Conservation (phyloP, 53 echinoderm and acorn worm genomes). For the Crossaster papposus region DNA sequence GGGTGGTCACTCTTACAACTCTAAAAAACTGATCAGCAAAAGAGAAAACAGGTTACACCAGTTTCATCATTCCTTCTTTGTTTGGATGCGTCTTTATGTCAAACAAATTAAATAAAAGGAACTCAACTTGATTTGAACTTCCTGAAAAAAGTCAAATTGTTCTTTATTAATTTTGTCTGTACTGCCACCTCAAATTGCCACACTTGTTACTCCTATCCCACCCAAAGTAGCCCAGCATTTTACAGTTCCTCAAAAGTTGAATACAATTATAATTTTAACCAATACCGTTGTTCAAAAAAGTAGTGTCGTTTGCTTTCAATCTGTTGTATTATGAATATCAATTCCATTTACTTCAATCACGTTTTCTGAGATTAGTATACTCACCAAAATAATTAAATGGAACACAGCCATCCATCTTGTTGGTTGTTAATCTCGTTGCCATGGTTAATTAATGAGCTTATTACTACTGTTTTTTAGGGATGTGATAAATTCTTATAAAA, state of each 20-base stretch:
- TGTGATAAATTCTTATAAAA: background rate
- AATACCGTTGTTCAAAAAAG: background rate
- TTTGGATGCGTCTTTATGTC: background rate
- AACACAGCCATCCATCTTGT: background rate
- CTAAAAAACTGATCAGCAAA: conserved; percentile 59
- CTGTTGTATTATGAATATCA: background rate
- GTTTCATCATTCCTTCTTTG: background rate
- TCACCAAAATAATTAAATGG: background rate
- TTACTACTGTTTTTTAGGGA: background rate
- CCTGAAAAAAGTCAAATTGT: background rate
- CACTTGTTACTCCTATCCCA: background rate
- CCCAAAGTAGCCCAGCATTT: background rate
- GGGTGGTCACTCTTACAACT: conserved; percentile 41
- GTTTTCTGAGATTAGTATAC: background rate
- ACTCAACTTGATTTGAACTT: background rate
- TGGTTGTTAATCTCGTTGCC: background rate
- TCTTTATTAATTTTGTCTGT: too few species aligned
- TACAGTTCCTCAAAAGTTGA: too few species aligned
- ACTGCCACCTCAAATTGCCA: background rate
- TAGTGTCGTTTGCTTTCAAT: background rate
- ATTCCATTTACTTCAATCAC: background rate
- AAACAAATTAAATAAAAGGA: background rate
- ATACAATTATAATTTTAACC: too few species aligned
- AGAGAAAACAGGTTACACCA: conserved; percentile 49
- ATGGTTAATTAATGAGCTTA: background rate